A percentile compares a stretch with the other conserved stretches of the same genome.
These are phyloP conservation scores for Prietella phreatophila DNA, from an alignment of 2,113 vertebrate genomes.

Conservation along the genomic window DNA sequence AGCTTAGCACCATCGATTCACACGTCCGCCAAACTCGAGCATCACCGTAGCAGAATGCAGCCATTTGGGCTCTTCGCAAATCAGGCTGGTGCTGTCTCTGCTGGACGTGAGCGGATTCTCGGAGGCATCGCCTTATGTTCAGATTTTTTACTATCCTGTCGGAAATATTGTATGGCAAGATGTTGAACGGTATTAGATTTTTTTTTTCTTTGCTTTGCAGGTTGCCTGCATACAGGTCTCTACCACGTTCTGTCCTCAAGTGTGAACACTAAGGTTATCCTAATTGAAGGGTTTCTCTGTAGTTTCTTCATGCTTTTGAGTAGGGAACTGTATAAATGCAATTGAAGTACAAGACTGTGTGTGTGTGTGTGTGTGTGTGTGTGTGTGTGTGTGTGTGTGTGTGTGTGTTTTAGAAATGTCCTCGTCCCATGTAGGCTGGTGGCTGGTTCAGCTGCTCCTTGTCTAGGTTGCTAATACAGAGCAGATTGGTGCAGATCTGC, in stretches of 20 bases:
- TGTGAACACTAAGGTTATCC: background rate
- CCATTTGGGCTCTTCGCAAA: conserved; percentile 27
- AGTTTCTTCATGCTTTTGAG: background rate
- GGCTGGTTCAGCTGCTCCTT: conserved; percentile 77
- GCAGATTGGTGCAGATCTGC: conserved; percentile 82
- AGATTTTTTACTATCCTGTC: conserved; percentile 6
- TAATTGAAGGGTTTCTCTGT: background rate
- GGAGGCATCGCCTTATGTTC: conserved; percentile 37
- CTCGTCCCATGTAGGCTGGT: conserved; percentile 56
- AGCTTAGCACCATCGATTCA: conserved; percentile 34
- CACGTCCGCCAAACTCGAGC: conserved; percentile 22
- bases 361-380: background rate
- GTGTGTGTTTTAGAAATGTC: conserved; percentile 25
- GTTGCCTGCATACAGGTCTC: background rate
- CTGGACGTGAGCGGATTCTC: conserved; percentile 1
- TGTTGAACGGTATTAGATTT: background rate
- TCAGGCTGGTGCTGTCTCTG: conserved; percentile 4
- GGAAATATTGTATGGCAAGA: background rate
- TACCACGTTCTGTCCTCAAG: background rate
- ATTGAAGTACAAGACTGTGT: background rate
- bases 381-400: background rate
- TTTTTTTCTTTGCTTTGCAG: background rate
- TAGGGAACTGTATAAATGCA: too few relatives aligned
- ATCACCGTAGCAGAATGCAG: conserved; percentile 21
- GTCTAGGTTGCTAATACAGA: conserved; percentile 78